These are phyloP conservation scores for Gasteruption jaculator DNA, from an alignment of 2,888 invertebrate genomes.

Conservation along the genomic window DNA sequence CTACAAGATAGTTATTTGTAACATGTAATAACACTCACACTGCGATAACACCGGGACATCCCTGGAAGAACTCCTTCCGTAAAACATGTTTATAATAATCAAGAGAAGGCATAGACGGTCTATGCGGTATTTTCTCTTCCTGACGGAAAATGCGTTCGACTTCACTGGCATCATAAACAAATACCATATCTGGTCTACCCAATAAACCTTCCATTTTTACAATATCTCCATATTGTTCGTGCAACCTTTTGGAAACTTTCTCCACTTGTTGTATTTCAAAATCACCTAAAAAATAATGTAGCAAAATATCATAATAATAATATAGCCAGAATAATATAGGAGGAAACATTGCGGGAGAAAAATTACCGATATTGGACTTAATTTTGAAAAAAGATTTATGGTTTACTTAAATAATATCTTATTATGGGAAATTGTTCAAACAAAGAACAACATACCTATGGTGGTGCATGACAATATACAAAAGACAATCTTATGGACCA, in stretches of 20 bases:
- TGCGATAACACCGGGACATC: conserved; percentile 67
- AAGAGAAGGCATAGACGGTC: conserved; percentile 72
- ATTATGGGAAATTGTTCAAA: too few species aligned
- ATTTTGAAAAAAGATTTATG: too few species aligned
- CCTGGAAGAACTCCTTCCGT: conserved; percentile 65
- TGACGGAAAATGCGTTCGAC: conserved; percentile 67
- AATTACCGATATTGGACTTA: too few species aligned
- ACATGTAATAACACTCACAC: too few species aligned
- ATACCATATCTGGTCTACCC: conserved; percentile 70
- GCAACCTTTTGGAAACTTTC: conserved; percentile 60
- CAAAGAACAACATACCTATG: too few species aligned
- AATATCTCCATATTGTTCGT: conserved; percentile 62
- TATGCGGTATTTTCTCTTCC: conserved; percentile 65
- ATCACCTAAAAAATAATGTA: conserved; percentile 57
- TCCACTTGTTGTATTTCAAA: conserved; percentile 66
- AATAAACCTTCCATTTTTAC: conserved; percentile 66
- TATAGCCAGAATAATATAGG: too few species aligned
- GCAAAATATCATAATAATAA: too few species aligned
- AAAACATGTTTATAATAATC: conserved; percentile 70
- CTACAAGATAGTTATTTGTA: too few species aligned
- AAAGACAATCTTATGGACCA: too few species aligned
- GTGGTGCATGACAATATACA: too few species aligned
- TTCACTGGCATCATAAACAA: conserved; percentile 67
- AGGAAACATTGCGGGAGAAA: too few species aligned
- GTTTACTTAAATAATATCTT: too few species aligned